Base-by-base conservation (phyloP, 1,140 invertebrate species). In the Amyelois transitella region DNA sequence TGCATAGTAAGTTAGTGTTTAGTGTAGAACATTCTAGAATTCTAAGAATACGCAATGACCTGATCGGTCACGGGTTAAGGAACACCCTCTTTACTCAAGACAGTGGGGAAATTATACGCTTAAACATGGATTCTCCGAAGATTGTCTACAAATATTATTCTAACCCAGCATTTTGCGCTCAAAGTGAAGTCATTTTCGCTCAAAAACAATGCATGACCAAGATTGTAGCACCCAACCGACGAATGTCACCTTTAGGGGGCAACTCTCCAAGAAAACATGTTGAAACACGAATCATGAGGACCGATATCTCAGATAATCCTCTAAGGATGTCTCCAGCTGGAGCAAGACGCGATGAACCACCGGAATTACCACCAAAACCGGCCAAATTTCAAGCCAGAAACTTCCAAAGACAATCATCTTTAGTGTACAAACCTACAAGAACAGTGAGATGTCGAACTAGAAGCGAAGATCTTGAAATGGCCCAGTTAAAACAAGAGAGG, bases 131-230 rank as follows among this genome's bases (percentile, higher is more conserved):
- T 58, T 89, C 88, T 6, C 87, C 88, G 28, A 88, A 86, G 66
- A 89, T 89, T 7, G 79, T 88, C 0, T 89, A 89, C 69, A 89
- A 88, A 69, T 89, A 92, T 64, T 94, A 95, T 70, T 92, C 92
- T 1, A 95, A 95, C 68, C 93, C 93, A 12, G 93, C 93, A 0
- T 94, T 95, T 66, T 94, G 93, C 72, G 90, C 92, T 12, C 92
- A 94, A 80, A 94, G 93, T 68, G 94, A 95, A 70, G 92, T 91
- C 45, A 77, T 88, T 12, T 88, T 88, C 66, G 79, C 74, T 8
- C 80, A 90, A 56, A 87, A 86, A 60, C 63, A 78, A 75, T 84
- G 85, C 19, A 58, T 82, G 6, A 79, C 84, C 4, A 82, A 78
- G 52, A 72, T 83, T 0, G 55, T 75, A 0, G 64, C 80, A 18